Base-by-base conservation (phyloP, 2,797 vertebrate species). In the Peromyscus nudipes region DNA sequence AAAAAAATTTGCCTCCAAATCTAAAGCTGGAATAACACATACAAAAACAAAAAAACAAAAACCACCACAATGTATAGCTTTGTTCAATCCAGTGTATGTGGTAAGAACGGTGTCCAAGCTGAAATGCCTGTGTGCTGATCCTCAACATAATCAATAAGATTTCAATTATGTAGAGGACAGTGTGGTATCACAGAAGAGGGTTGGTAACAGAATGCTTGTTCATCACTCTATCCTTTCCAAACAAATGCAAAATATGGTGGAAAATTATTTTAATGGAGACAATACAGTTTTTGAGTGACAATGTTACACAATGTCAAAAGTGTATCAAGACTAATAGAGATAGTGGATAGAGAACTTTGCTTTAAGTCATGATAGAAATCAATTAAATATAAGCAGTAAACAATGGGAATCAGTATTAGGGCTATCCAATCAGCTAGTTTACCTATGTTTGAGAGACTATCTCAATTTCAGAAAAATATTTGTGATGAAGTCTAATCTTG, bases 101-200 rank as follows among this genome's bases (percentile, higher is more conserved):
- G 97, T 98, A 98, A 79, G 82, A 94, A 76, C 60, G 94, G 62
- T 98, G 97, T 98, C 98, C 97, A 98, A 98, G 96, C 98, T 99
- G 99, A 99, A 99, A 99, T 99, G 98, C 99, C 98, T 99, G 98
- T 99, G 98, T 99, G 98, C 98, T 99, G 96, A 98, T 98, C 98
- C 98, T 98, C 98, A 4, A 77, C 57, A 27, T 27, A 99, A 98
- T 98, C 98, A 99, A 99, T 99, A 99, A 99, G 99, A 98, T 98
- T 97, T 98, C 98, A 98, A 90, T 98, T 98, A 98, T 96, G 95
- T 98, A 98, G 60, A 91, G 75, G 91, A 60, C 62, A 43, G n/a
- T 80, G 8, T 1, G 29, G 19, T 8, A 8, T 73, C 46, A 83
- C 27, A 65, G 6, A 71, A 31, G 27, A 3, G 43, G 21, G 82